A percentile compares a stretch with the other conserved stretches of the same genome.
Evolutionary conservation across 2,113 vertebrate species (phyloP).

Genomic region (Microcebus lehilahytsara): DNA sequence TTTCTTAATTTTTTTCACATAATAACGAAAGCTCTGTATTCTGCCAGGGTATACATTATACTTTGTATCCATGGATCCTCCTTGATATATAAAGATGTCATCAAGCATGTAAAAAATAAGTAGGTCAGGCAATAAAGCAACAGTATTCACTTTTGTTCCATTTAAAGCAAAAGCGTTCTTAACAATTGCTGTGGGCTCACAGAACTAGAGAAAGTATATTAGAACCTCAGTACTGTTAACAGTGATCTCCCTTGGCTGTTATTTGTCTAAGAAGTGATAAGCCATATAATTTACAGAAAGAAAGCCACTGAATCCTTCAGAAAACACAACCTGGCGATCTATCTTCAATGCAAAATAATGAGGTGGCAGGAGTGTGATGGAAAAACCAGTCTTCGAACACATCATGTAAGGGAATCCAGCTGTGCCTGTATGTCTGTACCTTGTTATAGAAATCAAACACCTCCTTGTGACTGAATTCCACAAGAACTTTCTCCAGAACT

Average conservation of each 20-base stretch:
- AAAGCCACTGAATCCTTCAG: slow-evolving; percentile 78
- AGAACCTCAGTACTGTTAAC: slow-evolving; percentile 59
- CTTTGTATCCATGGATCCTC: neutral
- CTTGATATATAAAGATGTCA: neutral
- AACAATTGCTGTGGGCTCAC: slow-evolving; percentile 48
- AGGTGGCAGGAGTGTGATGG: slow-evolving; percentile 77
- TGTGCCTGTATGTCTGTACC: slow-evolving; percentile 97
- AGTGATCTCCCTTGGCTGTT: slow-evolving; percentile 68
- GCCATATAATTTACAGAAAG: slow-evolving; percentile 80
- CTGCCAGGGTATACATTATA: neutral
- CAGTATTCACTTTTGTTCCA: neutral
- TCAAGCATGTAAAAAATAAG: slow-evolving; percentile 41
- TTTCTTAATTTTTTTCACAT: slow-evolving; percentile 40
- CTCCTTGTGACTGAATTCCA: slow-evolving; percentile 95
- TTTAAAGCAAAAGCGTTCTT: slow-evolving; percentile 48
- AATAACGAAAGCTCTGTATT: neutral
- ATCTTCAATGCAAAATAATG: slow-evolving; percentile 82
- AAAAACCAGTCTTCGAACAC: slow-evolving; percentile 80
- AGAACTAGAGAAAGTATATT: slow-evolving; percentile 66
- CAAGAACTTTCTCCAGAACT: slow-evolving; percentile 92
- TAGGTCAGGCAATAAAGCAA: neutral
- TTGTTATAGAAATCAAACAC: slow-evolving; percentile 97
- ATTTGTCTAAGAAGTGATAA: slow-evolving; percentile 79
- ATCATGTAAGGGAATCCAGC: slow-evolving; percentile 97
- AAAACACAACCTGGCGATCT: slow-evolving; percentile 79